phyloP scores from a whole-genome alignment of 2,888 invertebrate genomes.

The Eristalinus sepulchralis region DNA sequence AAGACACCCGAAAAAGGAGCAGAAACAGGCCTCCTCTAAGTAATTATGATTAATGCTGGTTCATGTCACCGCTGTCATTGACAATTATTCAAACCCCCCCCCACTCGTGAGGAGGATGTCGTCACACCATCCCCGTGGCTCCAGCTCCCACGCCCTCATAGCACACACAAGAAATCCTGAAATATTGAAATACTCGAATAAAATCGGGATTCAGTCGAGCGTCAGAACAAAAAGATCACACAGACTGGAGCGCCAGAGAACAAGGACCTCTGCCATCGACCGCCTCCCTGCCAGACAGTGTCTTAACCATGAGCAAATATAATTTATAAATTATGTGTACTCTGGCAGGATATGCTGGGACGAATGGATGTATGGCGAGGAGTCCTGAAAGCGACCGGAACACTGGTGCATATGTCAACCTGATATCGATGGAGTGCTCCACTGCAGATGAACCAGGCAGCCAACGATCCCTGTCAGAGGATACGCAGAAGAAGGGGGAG shows the following conservation, averaged over 20 bases:
- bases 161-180: constrained; percentile 19
- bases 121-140: neutral
- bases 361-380: neutral
- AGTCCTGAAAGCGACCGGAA: neutral
- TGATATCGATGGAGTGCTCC: constrained; percentile 21
- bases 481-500: no score
- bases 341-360: constrained; percentile 23
- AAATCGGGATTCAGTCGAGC: neutral
- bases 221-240: neutral
- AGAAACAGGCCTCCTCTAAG: neutral
- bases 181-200: constrained; percentile 41
- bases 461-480: no score
- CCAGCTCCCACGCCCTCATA: neutral
- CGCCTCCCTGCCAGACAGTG: neutral
- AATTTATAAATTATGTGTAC: constrained; percentile 57
- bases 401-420: constrained; percentile 43
- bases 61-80: constrained; percentile 53
- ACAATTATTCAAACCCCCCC: constrained; percentile 52
- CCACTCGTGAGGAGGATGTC: constrained; percentile 12
- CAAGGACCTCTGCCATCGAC: constrained; percentile 1
- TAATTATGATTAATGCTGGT: constrained; percentile 56
- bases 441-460: neutral
- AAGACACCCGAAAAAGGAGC: neutral
- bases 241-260: neutral
- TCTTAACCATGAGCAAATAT: constrained; percentile 51